Evolutionary conservation across 2,113 vertebrate genomes (phyloP), one percentile per base, ranked within the genome.

Genomic region (Engystomops pustulosus): DNA sequence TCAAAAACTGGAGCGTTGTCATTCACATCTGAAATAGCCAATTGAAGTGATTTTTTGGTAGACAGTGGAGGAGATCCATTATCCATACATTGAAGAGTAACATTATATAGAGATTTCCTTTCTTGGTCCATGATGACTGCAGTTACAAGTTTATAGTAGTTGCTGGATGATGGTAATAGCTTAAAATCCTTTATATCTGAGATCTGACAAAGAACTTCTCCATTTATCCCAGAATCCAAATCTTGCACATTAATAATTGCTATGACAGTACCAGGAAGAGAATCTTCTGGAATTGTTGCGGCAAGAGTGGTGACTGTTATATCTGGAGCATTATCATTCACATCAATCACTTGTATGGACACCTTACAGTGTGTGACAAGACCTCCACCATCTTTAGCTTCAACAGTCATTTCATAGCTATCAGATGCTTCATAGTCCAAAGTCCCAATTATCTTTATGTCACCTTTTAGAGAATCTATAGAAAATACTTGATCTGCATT

Each of bases 361-460:
- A 83, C 86, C 88, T 68, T 87, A 94, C 91, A 75, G 96, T 94
- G 81, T 94, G 88, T 69, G 91, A 91, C 10, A 69, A 87, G 86
- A 60, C 90, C 67, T 88, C 38, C 23, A 91, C 83, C 78, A 89
- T 74, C 51, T 91, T 89, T 86, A 23, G 85, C 81, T 92, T 91
- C 69, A 0, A 85, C 93, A 94, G 3, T 86, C 84, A 4, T 86
- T 86, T 77, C 85, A 92, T 89, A 93, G 90, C 80, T 72, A 88
- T 84, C 93, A 94, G 60, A 95, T 47, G 86, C 81, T 62, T 94
- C 93, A 58, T 93, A 90, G 79, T 95, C 93, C 87, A 95, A 93
- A 86, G 85, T 91, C 82, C 93, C 87, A 81, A 85, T 92, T 23
- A 95, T 92, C 7, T 93, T 87, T 76, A 96, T 88, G 62, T 93